Evolutionary conservation across 2,888 invertebrate genomes (phyloP).

Genomic region (Cynaeus angustus): DNA sequence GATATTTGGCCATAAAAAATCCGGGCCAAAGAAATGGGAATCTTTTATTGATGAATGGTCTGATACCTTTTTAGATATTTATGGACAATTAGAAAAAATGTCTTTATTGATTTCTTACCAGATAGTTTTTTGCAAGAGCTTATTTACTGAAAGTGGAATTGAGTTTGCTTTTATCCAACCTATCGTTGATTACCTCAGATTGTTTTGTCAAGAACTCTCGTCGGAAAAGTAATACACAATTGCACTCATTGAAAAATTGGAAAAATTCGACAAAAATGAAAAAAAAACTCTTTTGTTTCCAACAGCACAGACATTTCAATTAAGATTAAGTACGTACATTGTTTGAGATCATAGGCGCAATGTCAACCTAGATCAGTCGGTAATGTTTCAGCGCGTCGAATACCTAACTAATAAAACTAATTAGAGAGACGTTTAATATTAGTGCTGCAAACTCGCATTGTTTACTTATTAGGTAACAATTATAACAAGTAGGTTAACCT

Average conservation of each 20-base stretch:
- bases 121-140: too few relatives aligned
- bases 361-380: background rate
- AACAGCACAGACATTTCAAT: background rate
- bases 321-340: slow-evolving; percentile 6
- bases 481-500: slow-evolving; percentile 28
- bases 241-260: too few relatives aligned
- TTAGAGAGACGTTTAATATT: slow-evolving; percentile 20
- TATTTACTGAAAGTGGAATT: too few relatives aligned
- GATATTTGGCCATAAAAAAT: background rate
- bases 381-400: slow-evolving; percentile 32
- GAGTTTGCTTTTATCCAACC: too few relatives aligned
- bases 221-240: too few relatives aligned
- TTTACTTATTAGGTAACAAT: slow-evolving; percentile 12
- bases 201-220: too few relatives aligned
- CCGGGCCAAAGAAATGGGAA: slow-evolving; percentile 1
- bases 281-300: background rate
- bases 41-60: slow-evolving; percentile 23
- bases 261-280: too few relatives aligned
- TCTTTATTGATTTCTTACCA: too few relatives aligned
- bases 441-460: too few relatives aligned
- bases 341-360: slow-evolving; percentile 21
- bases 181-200: too few relatives aligned
- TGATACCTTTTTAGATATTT: background rate
- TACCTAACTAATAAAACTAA: slow-evolving; percentile 44
- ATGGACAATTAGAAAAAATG: slow-evolving; percentile 4